A percentile compares a stretch with the other conserved stretches of the same genome.
Evolutionary conservation across 2,113 vertebrate genomes (phyloP).

Genomic region (Tretioscincus oriximinensis): DNA sequence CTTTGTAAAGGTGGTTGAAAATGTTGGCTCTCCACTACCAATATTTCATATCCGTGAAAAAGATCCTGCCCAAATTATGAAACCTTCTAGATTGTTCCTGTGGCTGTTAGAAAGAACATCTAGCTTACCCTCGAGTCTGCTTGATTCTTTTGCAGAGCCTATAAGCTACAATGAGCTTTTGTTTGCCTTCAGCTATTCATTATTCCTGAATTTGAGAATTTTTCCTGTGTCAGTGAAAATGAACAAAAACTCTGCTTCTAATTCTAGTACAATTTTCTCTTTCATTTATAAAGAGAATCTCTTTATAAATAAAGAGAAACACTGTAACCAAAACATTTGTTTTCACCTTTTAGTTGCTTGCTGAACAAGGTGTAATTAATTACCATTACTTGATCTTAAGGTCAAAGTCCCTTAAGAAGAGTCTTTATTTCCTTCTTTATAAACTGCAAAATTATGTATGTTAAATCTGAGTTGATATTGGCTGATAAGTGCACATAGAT

Average conservation of each 20-base stretch:
- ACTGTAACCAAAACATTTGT: not conserved
- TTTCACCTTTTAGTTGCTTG: not conserved
- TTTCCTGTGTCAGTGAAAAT: fast-evolving
- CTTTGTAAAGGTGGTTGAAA: not conserved
- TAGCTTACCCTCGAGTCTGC: not conserved
- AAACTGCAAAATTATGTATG: not conserved
- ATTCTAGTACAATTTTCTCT: not conserved
- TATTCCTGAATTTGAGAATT: conserved; percentile 16
- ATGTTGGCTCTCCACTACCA: not conserved
- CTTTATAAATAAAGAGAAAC: not conserved
- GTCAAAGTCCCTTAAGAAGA: not conserved
- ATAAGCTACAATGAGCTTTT: not conserved
- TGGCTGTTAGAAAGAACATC: not conserved
- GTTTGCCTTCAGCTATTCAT: not conserved
- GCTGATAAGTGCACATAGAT: not conserved
- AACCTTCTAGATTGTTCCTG: not conserved
- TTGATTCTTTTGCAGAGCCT: not conserved
- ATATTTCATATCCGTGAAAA: not conserved
- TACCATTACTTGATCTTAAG: not conserved
- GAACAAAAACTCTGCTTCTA: conserved; percentile 1
- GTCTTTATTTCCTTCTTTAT: not conserved
- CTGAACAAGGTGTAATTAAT: not conserved
- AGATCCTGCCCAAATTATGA: not conserved
- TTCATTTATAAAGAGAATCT: not conserved
- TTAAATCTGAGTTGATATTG: not conserved